Evolutionary conservation across 2,888 invertebrate genomes (phyloP).

Genomic region (Celastrina argiolus): DNA sequence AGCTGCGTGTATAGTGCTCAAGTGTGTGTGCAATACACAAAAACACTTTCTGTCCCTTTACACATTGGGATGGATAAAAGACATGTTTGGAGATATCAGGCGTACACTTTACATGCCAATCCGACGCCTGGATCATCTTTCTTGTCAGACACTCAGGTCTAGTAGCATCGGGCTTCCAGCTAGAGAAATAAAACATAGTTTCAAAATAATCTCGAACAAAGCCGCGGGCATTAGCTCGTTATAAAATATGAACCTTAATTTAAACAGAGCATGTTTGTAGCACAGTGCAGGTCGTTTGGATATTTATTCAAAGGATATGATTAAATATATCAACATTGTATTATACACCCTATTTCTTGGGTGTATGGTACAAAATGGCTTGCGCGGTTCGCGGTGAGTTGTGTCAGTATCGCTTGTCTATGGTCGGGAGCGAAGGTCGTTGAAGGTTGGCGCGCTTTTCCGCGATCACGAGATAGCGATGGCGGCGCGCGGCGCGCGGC

Average conservation of each 20-base stretch:
- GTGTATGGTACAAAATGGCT: conserved; percentile 31
- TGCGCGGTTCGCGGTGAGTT: conserved; percentile 25
- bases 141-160: too few relatives aligned
- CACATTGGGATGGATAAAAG: too few relatives aligned
- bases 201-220: background rate
- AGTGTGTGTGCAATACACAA: too few relatives aligned
- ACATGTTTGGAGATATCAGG: too few relatives aligned
- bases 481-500: conserved; percentile 75
- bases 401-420: conserved; percentile 44
- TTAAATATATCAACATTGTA: conserved; percentile 32
- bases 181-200: background rate
- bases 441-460: conserved; percentile 78
- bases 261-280: conserved; percentile 56
- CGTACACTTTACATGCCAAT: too few relatives aligned
- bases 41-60: too few relatives aligned
- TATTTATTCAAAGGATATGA: conserved; percentile 28
- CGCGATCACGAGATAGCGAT: conserved; percentile 77
- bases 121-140: too few relatives aligned
- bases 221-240: background rate
- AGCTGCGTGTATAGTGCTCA: too few relatives aligned
- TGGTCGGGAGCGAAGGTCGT: conserved; percentile 77
- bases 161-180: background rate
- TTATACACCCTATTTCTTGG: conserved; percentile 31
- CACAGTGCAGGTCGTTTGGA: conserved; percentile 48
- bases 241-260: conserved; percentile 54